Conservation (phyloP, 64 coral and sea anemone species). For the Montipora sp. region DNA sequence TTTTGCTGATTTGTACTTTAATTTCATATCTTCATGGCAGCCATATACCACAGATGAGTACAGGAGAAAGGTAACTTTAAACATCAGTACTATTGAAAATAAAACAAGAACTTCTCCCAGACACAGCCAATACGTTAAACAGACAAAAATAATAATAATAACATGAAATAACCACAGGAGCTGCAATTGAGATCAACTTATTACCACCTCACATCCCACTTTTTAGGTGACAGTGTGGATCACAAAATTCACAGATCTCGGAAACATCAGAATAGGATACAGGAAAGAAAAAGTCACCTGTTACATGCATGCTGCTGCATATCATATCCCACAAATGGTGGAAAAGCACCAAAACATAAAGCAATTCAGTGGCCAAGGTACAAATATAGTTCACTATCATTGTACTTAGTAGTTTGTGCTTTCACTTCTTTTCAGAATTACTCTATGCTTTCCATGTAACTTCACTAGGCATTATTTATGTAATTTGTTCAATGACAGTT, state of each 20-base stretch:
- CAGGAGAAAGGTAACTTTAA: not conserved
- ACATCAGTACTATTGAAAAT: not conserved
- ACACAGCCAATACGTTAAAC: not conserved
- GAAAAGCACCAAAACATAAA: conserved; percentile 33
- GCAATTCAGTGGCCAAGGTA: conserved; percentile 52
- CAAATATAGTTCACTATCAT: not conserved
- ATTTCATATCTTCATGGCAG: conserved; percentile 3
- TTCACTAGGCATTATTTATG: not conserved
- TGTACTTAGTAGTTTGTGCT: not conserved
- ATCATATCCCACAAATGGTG: conserved; percentile 40
- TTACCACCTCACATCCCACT: not conserved
- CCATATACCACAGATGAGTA: conserved; percentile 27
- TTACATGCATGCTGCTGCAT: conserved; percentile 21
- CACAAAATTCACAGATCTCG: conserved; percentile 18
- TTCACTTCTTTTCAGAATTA: not conserved
- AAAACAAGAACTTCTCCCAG: not conserved
- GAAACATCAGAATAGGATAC: conserved; percentile 32
- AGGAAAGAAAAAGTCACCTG: conserved; percentile 50
- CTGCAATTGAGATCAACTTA: not conserved
- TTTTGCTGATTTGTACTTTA: conserved; percentile 21
- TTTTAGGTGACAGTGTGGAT: conserved; percentile 31
- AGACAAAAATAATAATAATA: not conserved
- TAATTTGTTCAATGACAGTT: not conserved
- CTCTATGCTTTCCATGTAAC: not conserved
- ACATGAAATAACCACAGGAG: not conserved